Base-by-base conservation (phyloP, 2,113 vertebrate genomes). In the Hystrix cristata region DNA sequence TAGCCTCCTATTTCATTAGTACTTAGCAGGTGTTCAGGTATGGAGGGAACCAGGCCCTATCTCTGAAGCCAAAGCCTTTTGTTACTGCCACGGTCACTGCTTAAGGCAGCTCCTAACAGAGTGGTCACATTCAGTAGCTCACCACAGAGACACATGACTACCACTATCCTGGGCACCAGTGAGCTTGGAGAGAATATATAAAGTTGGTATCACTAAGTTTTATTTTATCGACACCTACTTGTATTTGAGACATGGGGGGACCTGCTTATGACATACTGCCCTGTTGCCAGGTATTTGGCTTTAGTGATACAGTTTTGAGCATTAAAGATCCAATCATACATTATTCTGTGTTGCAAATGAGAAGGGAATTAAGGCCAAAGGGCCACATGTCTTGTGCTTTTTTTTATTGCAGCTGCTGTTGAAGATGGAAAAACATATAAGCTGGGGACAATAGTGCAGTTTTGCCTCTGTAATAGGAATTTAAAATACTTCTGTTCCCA, bases 291-390 rank as follows among this genome's bases (percentile, higher is more conserved):
- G n/a, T 16, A 11, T 88, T 95, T 91, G 87, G 82, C 67, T 74
- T 51, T 92, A 78, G 38, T 19, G 71, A 74, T 57, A 34, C 21
- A 91, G 72, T 65, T 74, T 79, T 92, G 81, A 62, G 79, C 14
- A 0, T 57, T 78, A 74, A 76, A 67, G 82, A 93, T n/a, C 12
- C 3, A 29, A 62, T 67, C 51, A 60, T 65, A 65, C 60, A 86
- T 91, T 78, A 55, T 81, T 84, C 80, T 82, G n/a, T 72, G 21
- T 64, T 88, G 48, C 25, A 93, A 67, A 82, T 87, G 78, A 88
- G 59, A 94, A 55, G 71, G 65, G 76, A 92, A 69, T 64, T 88
- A 81, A 85, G 51, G 64, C 62, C n/a, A 51, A 83, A 71, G 38
- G 88, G 48, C 46, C 78, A 18, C 8, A 55, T 38, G 14, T 72